Evolutionary conservation across 2,797 vertebrate genomes (phyloP).

Genomic region (Epinephelus malabaricus): DNA sequence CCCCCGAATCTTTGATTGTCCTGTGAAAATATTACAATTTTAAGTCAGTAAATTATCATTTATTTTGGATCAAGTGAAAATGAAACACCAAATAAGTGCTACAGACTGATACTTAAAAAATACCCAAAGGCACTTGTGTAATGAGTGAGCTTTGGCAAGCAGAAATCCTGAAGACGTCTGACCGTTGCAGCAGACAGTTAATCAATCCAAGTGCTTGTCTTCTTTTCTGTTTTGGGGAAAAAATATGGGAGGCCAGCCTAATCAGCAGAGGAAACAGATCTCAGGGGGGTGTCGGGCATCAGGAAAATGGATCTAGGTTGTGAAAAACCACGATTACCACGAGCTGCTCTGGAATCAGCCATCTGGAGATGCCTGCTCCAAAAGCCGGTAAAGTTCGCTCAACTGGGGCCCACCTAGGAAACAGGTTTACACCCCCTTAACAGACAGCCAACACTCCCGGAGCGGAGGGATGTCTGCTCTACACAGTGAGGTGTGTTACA

Average conservation of each 20-base stretch:
- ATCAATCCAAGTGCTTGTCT: constrained; percentile 80
- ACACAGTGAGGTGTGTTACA: constrained; percentile 2
- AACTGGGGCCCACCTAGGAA: constrained; percentile 86
- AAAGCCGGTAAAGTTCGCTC: constrained; percentile 84
- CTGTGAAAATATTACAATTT: constrained; percentile 65
- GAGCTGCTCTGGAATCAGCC: constrained; percentile 86
- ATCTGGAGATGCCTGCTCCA: constrained; percentile 88
- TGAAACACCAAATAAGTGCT: background rate
- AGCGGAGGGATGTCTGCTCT: constrained; percentile 39
- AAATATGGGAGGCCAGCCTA: constrained; percentile 83
- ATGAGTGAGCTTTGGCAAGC: constrained; percentile 34
- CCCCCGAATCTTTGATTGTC: constrained; percentile 32
- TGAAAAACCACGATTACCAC: constrained; percentile 89
- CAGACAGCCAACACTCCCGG: constrained; percentile 75
- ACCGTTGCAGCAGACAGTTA: constrained; percentile 78
- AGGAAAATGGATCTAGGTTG: constrained; percentile 89
- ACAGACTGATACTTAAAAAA: constrained; percentile 6
- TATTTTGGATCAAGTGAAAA: constrained; percentile 10
- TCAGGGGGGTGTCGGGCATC: constrained; percentile 76
- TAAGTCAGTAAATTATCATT: background rate
- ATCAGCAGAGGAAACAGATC: constrained; percentile 90
- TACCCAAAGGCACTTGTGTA: constrained; percentile 23
- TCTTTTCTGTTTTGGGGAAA: constrained; percentile 76
- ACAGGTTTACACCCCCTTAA: constrained; percentile 83
- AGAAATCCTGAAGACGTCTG: constrained; percentile 48